phyloP scores from a whole-genome alignment of 2,113 vertebrate genomes.

The Platysternon megacephalum region DNA sequence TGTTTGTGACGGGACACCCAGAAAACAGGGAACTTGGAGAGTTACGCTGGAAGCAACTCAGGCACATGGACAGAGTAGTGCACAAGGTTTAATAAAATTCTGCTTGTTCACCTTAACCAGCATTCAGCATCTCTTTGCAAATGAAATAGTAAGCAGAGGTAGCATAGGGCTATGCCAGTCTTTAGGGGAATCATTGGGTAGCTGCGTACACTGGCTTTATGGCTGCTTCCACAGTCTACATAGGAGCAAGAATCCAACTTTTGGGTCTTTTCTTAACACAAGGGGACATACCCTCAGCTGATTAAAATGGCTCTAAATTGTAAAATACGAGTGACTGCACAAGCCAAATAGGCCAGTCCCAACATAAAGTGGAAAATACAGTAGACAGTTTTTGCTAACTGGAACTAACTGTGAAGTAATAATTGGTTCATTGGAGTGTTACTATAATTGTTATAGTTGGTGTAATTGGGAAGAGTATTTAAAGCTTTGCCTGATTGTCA shows the following conservation, averaged over 20 bases:
- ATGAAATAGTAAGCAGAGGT: background rate
- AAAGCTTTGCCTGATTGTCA: slow-evolving; percentile 48
- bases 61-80: no score
- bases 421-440: background rate
- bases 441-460: background rate
- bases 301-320: rapidly evolving
- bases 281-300: background rate
- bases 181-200: background rate
- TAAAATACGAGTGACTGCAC: background rate
- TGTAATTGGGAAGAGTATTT: slow-evolving; percentile 51
- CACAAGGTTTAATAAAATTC: no score
- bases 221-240: background rate
- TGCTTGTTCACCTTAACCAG: background rate
- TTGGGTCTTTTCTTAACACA: background rate
- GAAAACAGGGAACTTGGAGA: no score
- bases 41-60: no score
- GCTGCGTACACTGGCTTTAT: background rate
- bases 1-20: no score
- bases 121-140: background rate
- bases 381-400: background rate
- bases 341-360: background rate
- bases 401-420: background rate
- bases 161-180: background rate
- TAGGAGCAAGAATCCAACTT: background rate
- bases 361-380: background rate